phyloP scores from a whole-genome alignment of 2,888 invertebrate species.

The Tiphia femorata region DNA sequence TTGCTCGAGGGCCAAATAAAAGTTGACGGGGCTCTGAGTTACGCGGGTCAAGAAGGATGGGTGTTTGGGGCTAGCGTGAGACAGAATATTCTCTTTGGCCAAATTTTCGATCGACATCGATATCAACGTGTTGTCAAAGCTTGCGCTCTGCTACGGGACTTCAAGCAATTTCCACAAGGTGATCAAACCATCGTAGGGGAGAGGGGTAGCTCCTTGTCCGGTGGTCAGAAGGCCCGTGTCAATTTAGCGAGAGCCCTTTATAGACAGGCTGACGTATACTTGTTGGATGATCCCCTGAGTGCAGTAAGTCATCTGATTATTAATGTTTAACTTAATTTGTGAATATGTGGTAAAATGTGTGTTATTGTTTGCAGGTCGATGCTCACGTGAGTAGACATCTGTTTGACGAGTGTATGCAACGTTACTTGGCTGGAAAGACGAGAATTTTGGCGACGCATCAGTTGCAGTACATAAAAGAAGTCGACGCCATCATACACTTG shows the following conservation, averaged over 20 bases:
- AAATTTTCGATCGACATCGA: conserved; percentile 73
- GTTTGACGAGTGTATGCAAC: conserved; percentile 79
- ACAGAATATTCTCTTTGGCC: conserved; percentile 90
- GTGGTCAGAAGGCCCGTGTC: conserved; percentile 82
- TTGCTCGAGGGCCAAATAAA: conserved; percentile 73
- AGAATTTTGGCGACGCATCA: conserved; percentile 84
- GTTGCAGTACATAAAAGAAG: conserved; percentile 76
- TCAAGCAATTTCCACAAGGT: conserved; percentile 76
- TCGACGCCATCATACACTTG: conserved; percentile 58
- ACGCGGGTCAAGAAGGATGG: conserved; percentile 91
- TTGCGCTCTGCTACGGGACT: conserved; percentile 68
- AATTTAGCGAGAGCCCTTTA: conserved; percentile 84
- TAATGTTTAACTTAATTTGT: no score
- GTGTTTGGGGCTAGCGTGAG: conserved; percentile 81
- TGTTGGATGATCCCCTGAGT: conserved; percentile 86
- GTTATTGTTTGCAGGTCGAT: conserved; percentile 71
- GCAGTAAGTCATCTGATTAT: conserved; percentile 71
- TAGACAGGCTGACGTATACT: conserved; percentile 82
- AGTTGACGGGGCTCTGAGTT: conserved; percentile 77
- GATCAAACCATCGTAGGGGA: conserved; percentile 81
- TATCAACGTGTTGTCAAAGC: conserved; percentile 70
- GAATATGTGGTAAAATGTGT: not conserved
- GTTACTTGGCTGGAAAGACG: conserved; percentile 79
- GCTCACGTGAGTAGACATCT: conserved; percentile 81
- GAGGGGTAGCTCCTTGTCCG: conserved; percentile 78